Conservation (phyloP, 2,797 vertebrate species). For the Ibycter americanus region DNA sequence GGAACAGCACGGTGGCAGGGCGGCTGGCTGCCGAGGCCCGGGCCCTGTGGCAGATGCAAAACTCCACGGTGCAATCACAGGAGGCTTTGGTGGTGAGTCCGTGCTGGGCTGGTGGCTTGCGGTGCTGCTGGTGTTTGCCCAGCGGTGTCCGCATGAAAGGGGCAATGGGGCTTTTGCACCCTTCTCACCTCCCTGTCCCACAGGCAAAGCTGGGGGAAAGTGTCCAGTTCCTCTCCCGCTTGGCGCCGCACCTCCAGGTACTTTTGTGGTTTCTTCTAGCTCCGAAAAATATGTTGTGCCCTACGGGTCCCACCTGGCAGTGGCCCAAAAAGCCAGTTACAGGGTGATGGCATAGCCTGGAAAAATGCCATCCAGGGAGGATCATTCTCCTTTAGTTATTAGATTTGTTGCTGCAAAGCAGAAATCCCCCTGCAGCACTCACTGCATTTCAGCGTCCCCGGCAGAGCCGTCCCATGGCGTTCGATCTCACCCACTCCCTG, state of each 20-base stretch:
- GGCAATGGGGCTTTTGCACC: accelerated
- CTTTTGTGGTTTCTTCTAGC: accelerated
- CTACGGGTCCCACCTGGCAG: background rate
- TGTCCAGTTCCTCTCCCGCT: slow-evolving; percentile 50
- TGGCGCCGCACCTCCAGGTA: slow-evolving; percentile 71
- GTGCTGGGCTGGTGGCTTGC: accelerated
- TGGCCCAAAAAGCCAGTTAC: background rate
- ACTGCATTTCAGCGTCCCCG: accelerated
- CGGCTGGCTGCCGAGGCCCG: slow-evolving; percentile 36
- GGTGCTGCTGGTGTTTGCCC: background rate
- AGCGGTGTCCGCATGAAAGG: background rate
- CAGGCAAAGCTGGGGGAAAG: slow-evolving; percentile 73
- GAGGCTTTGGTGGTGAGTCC: slow-evolving; percentile 70
- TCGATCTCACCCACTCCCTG: background rate
- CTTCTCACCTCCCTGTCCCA: background rate
- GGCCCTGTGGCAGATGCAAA: slow-evolving; percentile 54
- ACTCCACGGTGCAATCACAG: slow-evolving; percentile 49
- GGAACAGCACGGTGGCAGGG: slow-evolving; percentile 1
- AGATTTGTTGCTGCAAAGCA: background rate
- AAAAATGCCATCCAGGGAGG: background rate
- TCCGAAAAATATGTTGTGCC: background rate
- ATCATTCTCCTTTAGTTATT: accelerated
- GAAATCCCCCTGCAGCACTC: background rate
- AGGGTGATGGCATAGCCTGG: background rate
- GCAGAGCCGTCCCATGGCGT: accelerated